A percentile compares a stretch with the other conserved stretches of the same genome.
Conservation (phyloP, 2,113 vertebrate genomes). For the Smithornis capensis region DNA sequence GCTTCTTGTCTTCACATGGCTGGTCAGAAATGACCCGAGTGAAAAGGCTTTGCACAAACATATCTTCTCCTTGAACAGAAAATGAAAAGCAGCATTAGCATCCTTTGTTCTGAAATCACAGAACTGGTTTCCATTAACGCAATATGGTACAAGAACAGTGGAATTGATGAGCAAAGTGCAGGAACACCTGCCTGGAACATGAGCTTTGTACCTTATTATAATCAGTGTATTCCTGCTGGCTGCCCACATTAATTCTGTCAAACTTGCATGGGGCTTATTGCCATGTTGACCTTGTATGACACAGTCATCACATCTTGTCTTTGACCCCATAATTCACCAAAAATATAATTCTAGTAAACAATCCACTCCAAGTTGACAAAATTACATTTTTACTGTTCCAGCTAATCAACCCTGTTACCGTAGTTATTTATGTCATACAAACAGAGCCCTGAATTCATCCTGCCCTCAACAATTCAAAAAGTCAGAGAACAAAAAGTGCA, state of each 20-base stretch:
- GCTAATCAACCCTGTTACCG: neutral
- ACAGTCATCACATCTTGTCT: neutral
- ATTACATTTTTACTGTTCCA: neutral
- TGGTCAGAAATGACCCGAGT: too few species aligned
- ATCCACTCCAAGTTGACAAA: neutral
- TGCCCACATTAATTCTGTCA: neutral
- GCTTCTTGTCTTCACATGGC: neutral
- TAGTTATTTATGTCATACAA: neutral
- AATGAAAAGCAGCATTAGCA: neutral
- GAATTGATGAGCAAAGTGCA: neutral
- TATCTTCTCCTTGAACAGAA: neutral
- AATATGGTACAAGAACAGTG: neutral
- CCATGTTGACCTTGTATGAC: neutral
- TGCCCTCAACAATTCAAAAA: neutral
- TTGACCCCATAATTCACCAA: neutral
- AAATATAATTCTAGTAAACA: neutral
- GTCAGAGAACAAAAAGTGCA: neutral
- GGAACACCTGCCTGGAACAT: neutral
- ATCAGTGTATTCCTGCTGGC: neutral
- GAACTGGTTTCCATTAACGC: neutral
- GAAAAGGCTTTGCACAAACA: neutral
- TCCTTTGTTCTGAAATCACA: neutral
- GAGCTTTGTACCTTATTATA: neutral
- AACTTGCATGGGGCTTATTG: neutral
- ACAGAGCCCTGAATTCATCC: neutral